Conservation (phyloP, 1,140 invertebrate species). For the Phenacoccus solenopsis region DNA sequence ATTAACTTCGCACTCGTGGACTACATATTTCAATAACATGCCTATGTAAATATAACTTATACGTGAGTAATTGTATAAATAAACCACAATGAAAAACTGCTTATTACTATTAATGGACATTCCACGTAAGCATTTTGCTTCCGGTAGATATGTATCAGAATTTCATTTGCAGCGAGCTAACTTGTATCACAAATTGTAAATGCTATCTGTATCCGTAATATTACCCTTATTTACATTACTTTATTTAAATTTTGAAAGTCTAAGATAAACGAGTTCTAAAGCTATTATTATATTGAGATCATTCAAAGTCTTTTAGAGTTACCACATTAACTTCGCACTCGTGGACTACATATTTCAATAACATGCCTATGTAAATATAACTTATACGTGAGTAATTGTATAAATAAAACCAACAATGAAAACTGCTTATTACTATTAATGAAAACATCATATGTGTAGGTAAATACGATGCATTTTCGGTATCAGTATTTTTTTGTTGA, state of each 20-base stretch:
- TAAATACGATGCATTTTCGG: too few species aligned
- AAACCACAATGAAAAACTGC: too few species aligned
- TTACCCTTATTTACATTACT: too few species aligned
- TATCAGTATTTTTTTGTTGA: too few species aligned
- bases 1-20: not conserved
- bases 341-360: not conserved
- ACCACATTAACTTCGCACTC: not conserved
- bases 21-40: not conserved
- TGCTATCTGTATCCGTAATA: not conserved
- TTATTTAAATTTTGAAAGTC: not conserved
- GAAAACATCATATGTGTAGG: too few species aligned
- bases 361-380: not conserved
- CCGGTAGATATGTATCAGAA: too few species aligned
- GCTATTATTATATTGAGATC: not conserved
- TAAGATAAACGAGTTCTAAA: not conserved
- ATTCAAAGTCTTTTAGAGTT: not conserved
- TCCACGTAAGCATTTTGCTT: too few species aligned
- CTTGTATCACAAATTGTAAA: not conserved
- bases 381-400: too few species aligned
- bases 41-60: not conserved
- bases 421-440: too few species aligned
- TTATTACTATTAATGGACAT: too few species aligned
- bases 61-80: too few species aligned
- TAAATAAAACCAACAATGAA: too few species aligned
- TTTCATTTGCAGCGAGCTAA: not conserved